A percentile compares a stretch with the other conserved stretches of the same genome.
phyloP scores from a whole-genome alignment of 2,888 invertebrate genomes.

The Unio delphinus region DNA sequence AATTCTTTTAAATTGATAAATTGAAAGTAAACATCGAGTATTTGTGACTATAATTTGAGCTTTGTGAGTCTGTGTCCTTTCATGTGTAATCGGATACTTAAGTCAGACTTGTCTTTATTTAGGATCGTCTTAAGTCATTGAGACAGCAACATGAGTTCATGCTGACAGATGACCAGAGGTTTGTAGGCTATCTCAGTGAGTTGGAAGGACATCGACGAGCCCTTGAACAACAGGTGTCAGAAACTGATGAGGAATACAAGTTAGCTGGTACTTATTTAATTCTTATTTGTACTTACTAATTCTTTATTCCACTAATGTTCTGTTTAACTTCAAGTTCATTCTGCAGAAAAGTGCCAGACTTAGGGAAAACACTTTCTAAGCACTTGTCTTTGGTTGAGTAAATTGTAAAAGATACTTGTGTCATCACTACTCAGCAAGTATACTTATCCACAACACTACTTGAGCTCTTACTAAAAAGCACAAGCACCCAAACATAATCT shows the following conservation, averaged over 20 bases:
- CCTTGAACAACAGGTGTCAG: slow-evolving; percentile 26
- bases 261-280: too few species aligned
- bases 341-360: too few species aligned
- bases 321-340: not conserved
- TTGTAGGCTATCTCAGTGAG: slow-evolving; percentile 44
- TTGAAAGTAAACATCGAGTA: too few species aligned
- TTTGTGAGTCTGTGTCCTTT: not conserved
- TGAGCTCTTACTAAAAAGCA: too few species aligned
- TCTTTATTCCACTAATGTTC: not conserved
- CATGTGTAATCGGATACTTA: not conserved
- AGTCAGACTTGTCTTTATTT: not conserved
- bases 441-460: too few species aligned
- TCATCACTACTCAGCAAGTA: too few species aligned
- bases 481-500: too few species aligned
- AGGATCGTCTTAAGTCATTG: slow-evolving; percentile 42
- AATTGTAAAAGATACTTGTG: too few species aligned
- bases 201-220: slow-evolving; percentile 39
- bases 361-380: too few species aligned
- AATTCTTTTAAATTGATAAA: too few species aligned
- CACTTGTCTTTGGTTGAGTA: too few species aligned
- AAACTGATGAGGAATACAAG: slow-evolving; percentile 22
- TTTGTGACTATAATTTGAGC: not conserved
- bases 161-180: slow-evolving; percentile 36
- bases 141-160: slow-evolving; percentile 37
- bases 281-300: too few species aligned